These are phyloP conservation scores for Blennius ocellaris DNA, from an alignment of 2,113 vertebrate genomes.

Conservation along the genomic window DNA sequence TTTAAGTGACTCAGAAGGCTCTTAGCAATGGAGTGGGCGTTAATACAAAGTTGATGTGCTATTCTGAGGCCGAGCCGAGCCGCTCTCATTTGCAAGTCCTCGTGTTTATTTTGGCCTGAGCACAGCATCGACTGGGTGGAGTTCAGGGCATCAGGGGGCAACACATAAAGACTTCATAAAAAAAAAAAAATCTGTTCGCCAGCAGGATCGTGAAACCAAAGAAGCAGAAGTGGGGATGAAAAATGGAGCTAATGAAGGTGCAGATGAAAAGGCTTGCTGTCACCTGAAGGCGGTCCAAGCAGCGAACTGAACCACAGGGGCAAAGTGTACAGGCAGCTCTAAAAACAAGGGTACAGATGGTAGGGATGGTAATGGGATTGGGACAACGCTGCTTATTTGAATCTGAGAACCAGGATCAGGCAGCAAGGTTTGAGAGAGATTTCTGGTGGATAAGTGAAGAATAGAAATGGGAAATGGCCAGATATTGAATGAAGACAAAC, in stretches of 20 bases:
- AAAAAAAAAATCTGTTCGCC: constrained; percentile 1
- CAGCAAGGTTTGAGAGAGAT: background rate
- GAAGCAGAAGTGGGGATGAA: background rate
- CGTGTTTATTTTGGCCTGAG: constrained; percentile 39
- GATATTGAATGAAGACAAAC: no score
- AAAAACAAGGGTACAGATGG: background rate
- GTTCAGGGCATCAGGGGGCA: constrained; percentile 20
- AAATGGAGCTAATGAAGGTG: background rate
- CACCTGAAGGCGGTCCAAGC: no score
- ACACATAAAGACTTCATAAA: constrained; percentile 4
- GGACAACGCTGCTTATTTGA: no score
- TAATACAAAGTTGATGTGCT: constrained; percentile 23
- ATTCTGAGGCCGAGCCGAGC: constrained; percentile 30
- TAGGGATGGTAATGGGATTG: no score
- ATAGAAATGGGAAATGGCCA: background rate
- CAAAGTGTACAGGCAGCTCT: no score
- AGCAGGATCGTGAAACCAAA: no score
- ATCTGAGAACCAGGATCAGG: no score
- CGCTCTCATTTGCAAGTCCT: constrained; percentile 13
- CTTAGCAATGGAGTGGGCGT: constrained; percentile 23
- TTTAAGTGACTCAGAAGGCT: constrained; percentile 26
- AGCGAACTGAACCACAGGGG: no score
- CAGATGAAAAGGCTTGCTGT: no score
- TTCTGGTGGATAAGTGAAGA: background rate
- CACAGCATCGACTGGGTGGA: constrained; percentile 31